Base-by-base conservation (phyloP, 2,797 vertebrate species). In the Coilia nasus region DNA sequence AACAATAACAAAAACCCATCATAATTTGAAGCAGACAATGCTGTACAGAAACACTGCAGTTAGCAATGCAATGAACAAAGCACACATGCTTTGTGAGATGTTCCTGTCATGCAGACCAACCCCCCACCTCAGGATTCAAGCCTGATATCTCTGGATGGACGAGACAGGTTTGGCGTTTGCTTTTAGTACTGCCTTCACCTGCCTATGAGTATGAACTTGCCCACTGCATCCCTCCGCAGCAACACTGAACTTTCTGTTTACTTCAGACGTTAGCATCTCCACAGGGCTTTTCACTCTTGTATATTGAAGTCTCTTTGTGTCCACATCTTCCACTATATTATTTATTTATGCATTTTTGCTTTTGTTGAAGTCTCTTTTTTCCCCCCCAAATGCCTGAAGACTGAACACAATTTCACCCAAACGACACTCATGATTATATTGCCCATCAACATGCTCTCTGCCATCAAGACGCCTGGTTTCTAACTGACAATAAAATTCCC, bases 1-100 rank as follows among this genome's bases (percentile, higher is more conserved):
- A 44, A 44, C 31, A 44, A 78, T 41, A 78, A 19, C 25, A 71
- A 71, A 41, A 75, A 75, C 17, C 17, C 31, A 44, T 41, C 5
- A 3, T 21, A 78, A 44, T 44, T 19, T 44, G 71, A 78, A 21
- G 67, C 31, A 71, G 64, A 35, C 11, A 75, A 59, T 21, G 62
- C 11, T 28, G 71, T 78, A 21, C 71, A 78, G 31, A 78, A 78
- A 78, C 35, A 78, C 31, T 6, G 35, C 31, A 15, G 15, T 41
- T 44, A 78, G 31, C 71, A 41, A 78, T 41, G 17, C 2, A 17
- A 35, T 71, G 67, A 2, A 41, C 31, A 78, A 35, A 41, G 19
- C 71, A 44, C 35, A 78, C 31, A 75, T 25, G 35, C 71, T 78
- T 78, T 78, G 71, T 44, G 35, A 44, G 71, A 78, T 78, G 31